These are phyloP conservation scores for Coranthus polyacanthus DNA, from an alignment of 2,797 vertebrate genomes.

Conservation along the genomic window DNA sequence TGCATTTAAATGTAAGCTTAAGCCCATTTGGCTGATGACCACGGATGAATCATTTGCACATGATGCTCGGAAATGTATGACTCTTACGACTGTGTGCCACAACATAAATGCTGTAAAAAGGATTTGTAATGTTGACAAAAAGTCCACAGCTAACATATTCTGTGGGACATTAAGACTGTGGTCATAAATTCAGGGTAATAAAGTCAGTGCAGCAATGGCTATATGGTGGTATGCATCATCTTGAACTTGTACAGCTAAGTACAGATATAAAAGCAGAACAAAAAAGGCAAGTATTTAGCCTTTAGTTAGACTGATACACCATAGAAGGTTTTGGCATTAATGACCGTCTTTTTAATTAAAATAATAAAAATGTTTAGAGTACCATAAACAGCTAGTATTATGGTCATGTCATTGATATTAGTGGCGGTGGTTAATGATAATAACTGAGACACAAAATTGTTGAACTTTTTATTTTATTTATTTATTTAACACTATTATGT, in stretches of 20 bases:
- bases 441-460: no score
- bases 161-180: constrained; percentile 3
- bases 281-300: background rate
- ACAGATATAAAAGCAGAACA: background rate
- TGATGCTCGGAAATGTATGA: constrained; percentile 12
- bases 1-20: constrained; percentile 57
- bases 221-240: constrained; percentile 16
- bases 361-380: no score
- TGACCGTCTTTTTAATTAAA: constrained; percentile 7
- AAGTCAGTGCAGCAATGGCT: constrained; percentile 10
- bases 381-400: no score
- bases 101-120: constrained; percentile 9
- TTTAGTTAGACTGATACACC: background rate
- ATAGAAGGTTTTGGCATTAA: background rate
- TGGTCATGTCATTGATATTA: no score
- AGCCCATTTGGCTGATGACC: constrained; percentile 45
- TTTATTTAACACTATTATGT: no score
- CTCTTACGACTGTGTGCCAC: constrained; percentile 2
- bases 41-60: constrained; percentile 40
- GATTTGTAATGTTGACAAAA: constrained; percentile 7
- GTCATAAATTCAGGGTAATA: constrained; percentile 31
- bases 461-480: no score
- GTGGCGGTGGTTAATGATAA: no score
- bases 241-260: background rate
- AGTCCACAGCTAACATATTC: constrained; percentile 14